Evolutionary conservation across 2,113 vertebrate genomes (phyloP), one percentile per base, ranked within the genome.

Genomic region (Paramormyrops kingsleyae): DNA sequence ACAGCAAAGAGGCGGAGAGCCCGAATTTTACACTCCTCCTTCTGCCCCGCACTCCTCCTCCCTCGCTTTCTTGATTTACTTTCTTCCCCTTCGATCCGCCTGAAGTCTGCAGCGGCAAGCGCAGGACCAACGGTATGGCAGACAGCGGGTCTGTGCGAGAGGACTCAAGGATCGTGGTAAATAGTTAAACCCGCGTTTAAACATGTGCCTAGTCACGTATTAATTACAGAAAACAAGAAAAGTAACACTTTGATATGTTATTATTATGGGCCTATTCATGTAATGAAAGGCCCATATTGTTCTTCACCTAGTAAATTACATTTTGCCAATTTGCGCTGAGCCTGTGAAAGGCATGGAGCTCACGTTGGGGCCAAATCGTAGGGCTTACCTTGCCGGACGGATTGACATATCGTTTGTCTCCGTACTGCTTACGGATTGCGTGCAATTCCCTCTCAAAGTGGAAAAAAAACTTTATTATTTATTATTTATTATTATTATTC

Each of bases 161-260:
- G 53, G 92, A 94, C 91, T 91, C 85, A 91, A 93, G 94, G 80
- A 93, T 96, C 83, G 94, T 95, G 95, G 95, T 96, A 94, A 92
- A 91, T 27, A 52, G 10, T 62, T 31, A 46, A 3, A 21, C 42
- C 24, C 10, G n/a, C 47, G 24, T 87, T 52, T 31, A 31, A 7
- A 52, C 10, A 12, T 87, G 2, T 31, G 49, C 13, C 35, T 47
- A 84, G 24, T 24, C 44, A 84, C 44, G n/a, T 84, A 84, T 84
- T 84, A 46, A 10, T 84, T 47, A 24, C 8, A 44, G 21, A n/a
- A 47, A 84, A 47, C 13, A 87, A n/a, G 42, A 52, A 31, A 31
- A 53, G 2, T 53, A 35, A 87, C 13, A 15, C 9, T 31, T 19
- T 15, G 27, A 21, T 85, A 12, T 47, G 46, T 46, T 5, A 19